phyloP scores from a whole-genome alignment of 1,140 invertebrate species.

The Bombus turneri region DNA sequence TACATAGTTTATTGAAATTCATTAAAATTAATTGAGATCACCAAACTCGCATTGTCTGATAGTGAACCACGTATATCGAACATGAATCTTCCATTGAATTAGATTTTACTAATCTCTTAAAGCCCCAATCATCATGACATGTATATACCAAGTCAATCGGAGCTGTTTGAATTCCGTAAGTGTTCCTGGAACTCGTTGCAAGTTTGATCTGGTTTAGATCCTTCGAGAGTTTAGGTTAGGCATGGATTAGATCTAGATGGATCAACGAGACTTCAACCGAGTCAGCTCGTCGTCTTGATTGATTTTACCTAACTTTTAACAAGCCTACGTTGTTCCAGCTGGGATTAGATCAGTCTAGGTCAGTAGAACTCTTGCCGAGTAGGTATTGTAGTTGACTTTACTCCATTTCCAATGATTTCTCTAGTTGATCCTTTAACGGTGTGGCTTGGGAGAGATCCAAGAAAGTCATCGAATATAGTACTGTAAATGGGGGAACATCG shows the following conservation, averaged over 20 bases:
- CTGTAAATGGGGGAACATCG: not conserved
- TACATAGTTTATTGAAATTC: not conserved
- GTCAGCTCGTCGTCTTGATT: slow-evolving; percentile 6
- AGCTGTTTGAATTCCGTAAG: not conserved
- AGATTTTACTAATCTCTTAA: not conserved
- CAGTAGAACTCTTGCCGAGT: not conserved
- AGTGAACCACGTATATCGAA: no score
- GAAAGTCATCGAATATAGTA: not conserved
- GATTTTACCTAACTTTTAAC: slow-evolving; percentile 6
- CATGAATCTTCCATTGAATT: not conserved
- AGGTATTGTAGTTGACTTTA: not conserved
- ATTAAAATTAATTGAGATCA: not conserved
- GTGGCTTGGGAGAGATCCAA: not conserved
- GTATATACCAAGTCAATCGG: not conserved
- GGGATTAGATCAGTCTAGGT: not conserved
- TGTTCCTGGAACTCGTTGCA: not conserved
- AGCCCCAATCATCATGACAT: not conserved
- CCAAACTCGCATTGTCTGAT: not conserved
- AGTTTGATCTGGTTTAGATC: not conserved
- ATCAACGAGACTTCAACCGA: not conserved
- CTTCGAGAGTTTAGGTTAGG: not conserved
- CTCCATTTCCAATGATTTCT: not conserved
- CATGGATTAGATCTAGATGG: slow-evolving; percentile 15
- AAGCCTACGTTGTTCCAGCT: slow-evolving; percentile 1
- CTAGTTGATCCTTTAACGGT: not conserved